phyloP scores from a whole-genome alignment of 2,888 invertebrate species.

The Acanthococcus lagerstroemiae region DNA sequence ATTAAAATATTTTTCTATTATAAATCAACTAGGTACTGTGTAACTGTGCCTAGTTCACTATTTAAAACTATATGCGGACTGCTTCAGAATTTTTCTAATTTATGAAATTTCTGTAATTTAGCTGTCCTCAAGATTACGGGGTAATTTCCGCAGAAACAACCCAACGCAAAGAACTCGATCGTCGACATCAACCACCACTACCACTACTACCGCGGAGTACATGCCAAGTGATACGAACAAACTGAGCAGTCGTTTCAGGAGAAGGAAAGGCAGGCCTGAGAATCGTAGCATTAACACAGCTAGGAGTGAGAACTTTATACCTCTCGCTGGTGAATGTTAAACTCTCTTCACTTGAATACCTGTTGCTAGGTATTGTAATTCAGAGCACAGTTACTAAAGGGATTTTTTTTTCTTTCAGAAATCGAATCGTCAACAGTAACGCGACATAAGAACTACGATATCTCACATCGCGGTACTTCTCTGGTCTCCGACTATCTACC shows the following conservation, averaged over 20 bases:
- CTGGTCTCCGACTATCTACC: constrained; percentile 13
- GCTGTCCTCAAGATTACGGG: constrained; percentile 1
- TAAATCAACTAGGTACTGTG: too few relatives aligned
- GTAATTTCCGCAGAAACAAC: constrained; percentile 14
- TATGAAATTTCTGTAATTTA: too few relatives aligned
- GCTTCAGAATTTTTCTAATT: too few relatives aligned
- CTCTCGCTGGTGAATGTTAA: not conserved
- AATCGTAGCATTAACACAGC: constrained; percentile 9
- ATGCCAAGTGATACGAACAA: constrained; percentile 27
- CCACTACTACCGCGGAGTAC: constrained; percentile 34
- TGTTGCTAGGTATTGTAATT: not conserved
- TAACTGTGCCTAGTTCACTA: too few relatives aligned
- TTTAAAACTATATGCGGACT: too few relatives aligned
- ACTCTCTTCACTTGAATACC: not conserved
- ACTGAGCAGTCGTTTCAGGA: constrained; percentile 4
- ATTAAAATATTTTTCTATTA: too few relatives aligned
- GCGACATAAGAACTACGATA: constrained; percentile 3
- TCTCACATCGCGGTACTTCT: not conserved
- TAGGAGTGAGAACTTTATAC: constrained; percentile 4
- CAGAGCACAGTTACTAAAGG: not conserved
- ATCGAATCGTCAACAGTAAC: constrained; percentile 7
- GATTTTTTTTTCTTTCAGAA: not conserved
- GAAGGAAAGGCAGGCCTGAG: constrained; percentile 32
- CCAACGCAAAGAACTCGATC: constrained; percentile 3
- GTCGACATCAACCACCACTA: constrained; percentile 32